Evolutionary conservation across 2,113 vertebrate genomes (phyloP), one percentile per base, ranked within the genome.

Genomic region (Proterorhinus semilunaris): DNA sequence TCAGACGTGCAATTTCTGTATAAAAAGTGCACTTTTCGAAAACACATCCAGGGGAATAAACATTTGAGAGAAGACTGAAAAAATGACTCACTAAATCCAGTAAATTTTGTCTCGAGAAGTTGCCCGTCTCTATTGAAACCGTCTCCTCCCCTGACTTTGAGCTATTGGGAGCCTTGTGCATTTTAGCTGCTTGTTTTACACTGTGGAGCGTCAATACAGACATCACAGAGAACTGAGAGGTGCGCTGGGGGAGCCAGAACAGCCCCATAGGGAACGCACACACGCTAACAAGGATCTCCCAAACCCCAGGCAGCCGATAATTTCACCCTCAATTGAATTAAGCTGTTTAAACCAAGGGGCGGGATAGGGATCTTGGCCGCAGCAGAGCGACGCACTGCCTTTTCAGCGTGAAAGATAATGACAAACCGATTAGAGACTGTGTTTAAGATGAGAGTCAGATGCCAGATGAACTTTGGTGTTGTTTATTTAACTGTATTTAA

Each of bases 241-340:
- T 1, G 62, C 3, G 49, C 43, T 21, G 59, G 36, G 43, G 45
- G 75, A 8, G 74, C 71, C 73, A 17, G 36, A 68, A 47, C 69
- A 62, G 21, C 85, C 49, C 81, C 72, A 83, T 79, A 79, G 84
- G 65, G 84, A 85, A 82, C 71, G 27, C 27, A 80, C 64, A 82
- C 85, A 87, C 82, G 11, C 49, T 68, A 49, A 71, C 66, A 65
- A 79, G 82, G 82, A 86, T 90, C 82, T 78, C 50, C 78, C 78
- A 86, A 47, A 83, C 79, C 83, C 78, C 64, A 52, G 75, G 83
- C 72, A 74, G 78, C 89, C 88, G 80, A 88, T 91, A 91, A 90
- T 87, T 91, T 87, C 73, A 36, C 76, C 78, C 89, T 86, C 79
- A 85, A 83, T 88, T 89, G 85, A 91, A 90, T 92, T 82, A 91